Percentiles rank a stretch among this genome's conserved stretches.
Evolutionary conservation across 2,888 invertebrate genomes (phyloP).

Genomic region (Pammene fasciana): DNA sequence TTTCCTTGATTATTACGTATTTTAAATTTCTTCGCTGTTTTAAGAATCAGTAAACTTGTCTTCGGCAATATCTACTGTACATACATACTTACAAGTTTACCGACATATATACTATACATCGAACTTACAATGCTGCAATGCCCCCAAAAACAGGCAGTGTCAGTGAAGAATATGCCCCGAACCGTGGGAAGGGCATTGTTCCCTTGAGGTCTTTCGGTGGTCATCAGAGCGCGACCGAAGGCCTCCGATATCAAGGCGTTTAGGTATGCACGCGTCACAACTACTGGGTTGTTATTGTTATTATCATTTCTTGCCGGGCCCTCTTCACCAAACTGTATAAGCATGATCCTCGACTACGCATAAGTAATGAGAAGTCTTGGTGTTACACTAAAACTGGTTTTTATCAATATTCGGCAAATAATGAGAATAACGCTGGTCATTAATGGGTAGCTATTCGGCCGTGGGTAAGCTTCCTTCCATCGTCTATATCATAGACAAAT

Average conservation of each 20-base stretch:
- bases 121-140: constrained; percentile 9
- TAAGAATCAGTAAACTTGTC: no score
- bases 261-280: constrained; percentile 59
- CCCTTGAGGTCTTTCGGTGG: constrained; percentile 58
- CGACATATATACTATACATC: no score
- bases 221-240: constrained; percentile 68
- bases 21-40: no score
- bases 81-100: no score
- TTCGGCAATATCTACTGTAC: no score
- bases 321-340: background rate
- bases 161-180: constrained; percentile 59
- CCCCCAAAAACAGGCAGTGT: constrained; percentile 41
- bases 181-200: constrained; percentile 71
- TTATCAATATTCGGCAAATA: background rate
- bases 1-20: no score
- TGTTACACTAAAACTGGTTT: constrained; percentile 3
- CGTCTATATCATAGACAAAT: constrained; percentile 1
- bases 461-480: constrained; percentile 21
- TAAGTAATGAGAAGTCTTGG: background rate
- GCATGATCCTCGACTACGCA: background rate
- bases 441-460: constrained; percentile 37
- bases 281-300: constrained; percentile 22
- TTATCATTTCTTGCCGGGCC: background rate
- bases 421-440: constrained; percentile 33
- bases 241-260: constrained; percentile 53